A percentile compares a stretch with the other conserved stretches of the same genome.
Conservation (phyloP, 1,140 invertebrate genomes). For the Sipha flava region DNA sequence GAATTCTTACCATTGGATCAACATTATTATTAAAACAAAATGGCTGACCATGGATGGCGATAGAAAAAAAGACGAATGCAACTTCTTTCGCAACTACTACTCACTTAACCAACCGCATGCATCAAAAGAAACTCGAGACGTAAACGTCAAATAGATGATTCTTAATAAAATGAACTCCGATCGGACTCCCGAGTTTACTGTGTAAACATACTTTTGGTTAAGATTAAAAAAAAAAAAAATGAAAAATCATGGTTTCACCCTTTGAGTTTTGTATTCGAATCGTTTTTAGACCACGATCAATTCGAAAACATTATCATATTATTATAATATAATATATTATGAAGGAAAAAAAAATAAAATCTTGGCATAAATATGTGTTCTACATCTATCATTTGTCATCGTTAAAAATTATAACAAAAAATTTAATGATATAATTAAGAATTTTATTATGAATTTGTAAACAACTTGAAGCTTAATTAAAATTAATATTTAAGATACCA, state of each 20-base stretch:
- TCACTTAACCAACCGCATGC: not conserved
- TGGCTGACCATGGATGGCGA: not conserved
- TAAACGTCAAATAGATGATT: slow-evolving; percentile 1
- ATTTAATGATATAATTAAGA: too few species aligned
- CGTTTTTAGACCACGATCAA: not conserved
- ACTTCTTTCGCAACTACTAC: not conserved
- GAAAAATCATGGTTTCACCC: not conserved
- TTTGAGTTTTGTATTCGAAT: not conserved
- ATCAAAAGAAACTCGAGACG: not conserved
- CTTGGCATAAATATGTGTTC: too few species aligned
- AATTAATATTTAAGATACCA: too few species aligned
- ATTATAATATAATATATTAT: not conserved
- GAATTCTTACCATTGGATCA: not conserved
- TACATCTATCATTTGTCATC: too few species aligned
- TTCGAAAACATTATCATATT: not conserved
- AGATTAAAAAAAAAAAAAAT: not conserved
- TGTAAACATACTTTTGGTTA: not conserved
- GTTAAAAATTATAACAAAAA: too few species aligned
- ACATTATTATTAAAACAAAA: slow-evolving; percentile 18
- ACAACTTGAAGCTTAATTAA: too few species aligned
- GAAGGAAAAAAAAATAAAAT: too few species aligned
- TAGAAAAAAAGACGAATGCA: not conserved
- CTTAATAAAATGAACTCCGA: slow-evolving; percentile 8
- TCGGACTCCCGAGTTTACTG: not conserved
- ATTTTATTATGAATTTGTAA: too few species aligned